phyloP scores from a whole-genome alignment of 2,797 vertebrate species.

The Mormyrus hasselquistii region DNA sequence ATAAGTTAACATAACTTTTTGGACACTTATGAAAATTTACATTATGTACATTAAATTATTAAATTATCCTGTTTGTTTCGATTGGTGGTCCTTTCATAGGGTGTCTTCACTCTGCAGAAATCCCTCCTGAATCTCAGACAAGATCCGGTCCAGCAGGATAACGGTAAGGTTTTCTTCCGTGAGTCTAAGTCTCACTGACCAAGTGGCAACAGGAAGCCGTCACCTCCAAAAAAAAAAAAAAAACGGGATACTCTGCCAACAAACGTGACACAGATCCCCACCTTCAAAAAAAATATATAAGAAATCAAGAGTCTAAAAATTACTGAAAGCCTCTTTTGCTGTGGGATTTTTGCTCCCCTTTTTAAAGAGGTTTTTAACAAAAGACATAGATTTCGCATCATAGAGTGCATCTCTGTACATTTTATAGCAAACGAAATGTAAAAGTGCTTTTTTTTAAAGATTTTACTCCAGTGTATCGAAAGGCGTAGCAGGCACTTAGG shows the following conservation, averaged over 20 bases:
- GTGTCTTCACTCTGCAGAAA: slow-evolving; percentile 36
- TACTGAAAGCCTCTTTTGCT: slow-evolving; percentile 52
- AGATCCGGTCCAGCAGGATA: slow-evolving; percentile 50
- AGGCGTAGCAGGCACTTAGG: slow-evolving; percentile 99
- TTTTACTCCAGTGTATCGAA: slow-evolving; percentile 76
- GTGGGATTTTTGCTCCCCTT: slow-evolving; percentile 40
- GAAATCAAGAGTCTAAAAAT: slow-evolving; percentile 71
- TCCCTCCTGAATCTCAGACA: slow-evolving; percentile 35
- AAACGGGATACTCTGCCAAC: slow-evolving; percentile 49
- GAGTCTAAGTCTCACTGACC: slow-evolving; percentile 52
- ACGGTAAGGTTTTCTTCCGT: slow-evolving; percentile 58
- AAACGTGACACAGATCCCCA: slow-evolving; percentile 54
- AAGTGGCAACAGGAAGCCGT: slow-evolving; percentile 31
- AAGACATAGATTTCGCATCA: slow-evolving; percentile 52
- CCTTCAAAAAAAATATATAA: slow-evolving; percentile 55
- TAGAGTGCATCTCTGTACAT: slow-evolving; percentile 62
- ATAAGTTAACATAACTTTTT: slow-evolving; percentile 71
- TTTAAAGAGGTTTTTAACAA: slow-evolving; percentile 35
- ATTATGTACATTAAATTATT: slow-evolving; percentile 75
- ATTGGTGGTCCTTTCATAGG: slow-evolving; percentile 54
- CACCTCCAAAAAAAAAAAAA: slow-evolving; percentile 39
- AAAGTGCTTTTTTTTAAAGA: slow-evolving; percentile 53
- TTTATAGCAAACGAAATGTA: slow-evolving; percentile 76
- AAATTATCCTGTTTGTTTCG: slow-evolving; percentile 70
- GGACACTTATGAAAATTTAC: slow-evolving; percentile 71